These are phyloP conservation scores for Leucophenga varia DNA, from an alignment of 1,140 invertebrate genomes.

Conservation along the genomic window DNA sequence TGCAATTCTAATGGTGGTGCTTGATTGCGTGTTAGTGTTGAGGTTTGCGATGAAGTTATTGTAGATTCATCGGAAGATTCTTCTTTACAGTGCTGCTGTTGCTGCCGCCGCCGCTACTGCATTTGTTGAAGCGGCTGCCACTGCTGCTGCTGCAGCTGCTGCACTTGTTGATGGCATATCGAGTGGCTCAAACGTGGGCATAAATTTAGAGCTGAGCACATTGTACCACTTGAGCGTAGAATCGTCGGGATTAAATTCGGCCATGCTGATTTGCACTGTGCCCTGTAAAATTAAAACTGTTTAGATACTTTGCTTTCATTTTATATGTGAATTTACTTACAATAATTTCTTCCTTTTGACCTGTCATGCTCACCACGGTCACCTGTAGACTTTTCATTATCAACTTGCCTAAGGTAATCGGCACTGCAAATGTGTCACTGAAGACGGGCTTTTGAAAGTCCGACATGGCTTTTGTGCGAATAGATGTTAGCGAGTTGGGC, in stretches of 20 bases:
- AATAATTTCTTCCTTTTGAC: conserved; percentile 77
- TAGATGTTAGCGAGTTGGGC: conserved; percentile 64
- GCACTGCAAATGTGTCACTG: conserved; percentile 76
- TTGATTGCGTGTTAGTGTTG: conserved; percentile 89
- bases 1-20: conserved; percentile 60
- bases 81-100: conserved; percentile 64
- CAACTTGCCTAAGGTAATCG: conserved; percentile 73
- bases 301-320: too few species aligned
- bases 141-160: conserved; percentile 39
- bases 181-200: conserved; percentile 65
- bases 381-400: conserved; percentile 86
- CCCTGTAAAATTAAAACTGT: conserved; percentile 66
- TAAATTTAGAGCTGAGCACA: conserved; percentile 84
- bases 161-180: conserved; percentile 50
- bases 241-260: conserved; percentile 85
- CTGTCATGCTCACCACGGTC: conserved; percentile 73
- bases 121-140: conserved; percentile 19
- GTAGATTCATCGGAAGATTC: conserved; percentile 94
- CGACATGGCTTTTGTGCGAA: conserved; percentile 72
- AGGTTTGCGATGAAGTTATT: conserved; percentile 92
- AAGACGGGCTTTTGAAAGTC: conserved; percentile 78
- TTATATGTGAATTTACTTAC: too few species aligned
- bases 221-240: conserved; percentile 92
- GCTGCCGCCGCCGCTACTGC: conserved; percentile 15
- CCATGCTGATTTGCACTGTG: conserved; percentile 91